Evolutionary conservation across 2,888 invertebrate species (phyloP), one percentile per base, ranked within the genome.

Genomic region (Nowickia ferox): DNA sequence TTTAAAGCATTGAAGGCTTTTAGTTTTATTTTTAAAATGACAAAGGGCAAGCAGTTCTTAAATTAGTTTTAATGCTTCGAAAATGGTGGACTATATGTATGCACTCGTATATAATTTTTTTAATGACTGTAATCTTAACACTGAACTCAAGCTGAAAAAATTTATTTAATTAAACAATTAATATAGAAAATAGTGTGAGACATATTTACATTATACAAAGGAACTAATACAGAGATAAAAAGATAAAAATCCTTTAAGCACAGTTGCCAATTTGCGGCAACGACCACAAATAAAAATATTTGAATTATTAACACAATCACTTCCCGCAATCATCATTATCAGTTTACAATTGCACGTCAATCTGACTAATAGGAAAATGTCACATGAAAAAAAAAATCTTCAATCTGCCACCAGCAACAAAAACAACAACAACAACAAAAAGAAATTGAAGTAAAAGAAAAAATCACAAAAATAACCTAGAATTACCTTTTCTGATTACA

Each of bases 251-350:
- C 30, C 19, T 15, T 44, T 22, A 71, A 72, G 57, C 6, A 17
- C 84, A 84, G 71, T 80, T 84, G 84, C 53, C 84, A 76, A 71
- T 75, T 59, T 71, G 44, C 79, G 68, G 66, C 59, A 71, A 71
- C 59, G 30, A 80, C 59, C 59, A 42, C 51, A 42, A 78, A 61
- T 48, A 66, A 57, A 17, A 61, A 40, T 66, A 48, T 66, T 74
- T 59, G 44, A 69, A 71, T 51, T 79, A 69, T 79, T 76, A 76
- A 61, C 75, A 80, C 71, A 76, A 71, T 66, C 76, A 61, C 51
- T 76, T 76, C 51, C 71, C 57, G 42, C 42, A 76, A 71, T 65
- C 69, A 53, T 76, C 76, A 75, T 84, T 79, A 84, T 51, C 65
- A 69, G 46, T 65, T 57, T 66, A 17, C 63, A 65, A 71, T 53